Evolutionary conservation across 1,140 invertebrate species (phyloP).

Genomic region (Scaptodrosophila lebanonensis): DNA sequence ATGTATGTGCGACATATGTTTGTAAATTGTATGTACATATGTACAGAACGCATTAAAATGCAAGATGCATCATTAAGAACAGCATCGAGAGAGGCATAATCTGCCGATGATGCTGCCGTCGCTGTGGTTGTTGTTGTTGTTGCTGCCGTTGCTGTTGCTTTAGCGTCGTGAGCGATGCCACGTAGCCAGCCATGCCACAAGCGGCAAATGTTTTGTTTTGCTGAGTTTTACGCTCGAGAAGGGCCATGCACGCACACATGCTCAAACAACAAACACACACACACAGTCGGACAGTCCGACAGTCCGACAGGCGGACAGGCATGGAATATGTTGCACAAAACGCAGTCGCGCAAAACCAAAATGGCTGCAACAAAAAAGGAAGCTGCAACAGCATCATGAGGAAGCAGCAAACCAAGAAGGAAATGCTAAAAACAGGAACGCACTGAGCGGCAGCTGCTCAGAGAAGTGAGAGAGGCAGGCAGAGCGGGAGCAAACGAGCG

Average conservation of each 20-base stretch:
- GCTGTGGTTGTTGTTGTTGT: not conserved
- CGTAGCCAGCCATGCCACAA: not conserved
- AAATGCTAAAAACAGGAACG: conserved; percentile 10
- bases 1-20: too few species aligned
- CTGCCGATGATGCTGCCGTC: not conserved
- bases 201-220: not conserved
- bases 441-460: not conserved
- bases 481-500: too few species aligned
- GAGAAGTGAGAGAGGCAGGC: not conserved
- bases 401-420: conserved; percentile 29
- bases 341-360: not conserved
- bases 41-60: not conserved
- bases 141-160: not conserved
- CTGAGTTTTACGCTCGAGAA: too few species aligned
- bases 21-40: too few species aligned
- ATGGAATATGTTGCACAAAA: not conserved
- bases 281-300: too few species aligned
- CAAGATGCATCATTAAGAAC: not conserved
- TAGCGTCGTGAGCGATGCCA: not conserved
- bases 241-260: too few species aligned
- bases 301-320: too few species aligned
- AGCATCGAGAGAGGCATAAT: not conserved
- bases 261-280: too few species aligned
- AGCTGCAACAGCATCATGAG: conserved; percentile 36
- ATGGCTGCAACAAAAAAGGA: conserved; percentile 52